These are phyloP conservation scores for Alloplasta piceator DNA, from an alignment of 2,888 invertebrate species.

Conservation along the genomic window DNA sequence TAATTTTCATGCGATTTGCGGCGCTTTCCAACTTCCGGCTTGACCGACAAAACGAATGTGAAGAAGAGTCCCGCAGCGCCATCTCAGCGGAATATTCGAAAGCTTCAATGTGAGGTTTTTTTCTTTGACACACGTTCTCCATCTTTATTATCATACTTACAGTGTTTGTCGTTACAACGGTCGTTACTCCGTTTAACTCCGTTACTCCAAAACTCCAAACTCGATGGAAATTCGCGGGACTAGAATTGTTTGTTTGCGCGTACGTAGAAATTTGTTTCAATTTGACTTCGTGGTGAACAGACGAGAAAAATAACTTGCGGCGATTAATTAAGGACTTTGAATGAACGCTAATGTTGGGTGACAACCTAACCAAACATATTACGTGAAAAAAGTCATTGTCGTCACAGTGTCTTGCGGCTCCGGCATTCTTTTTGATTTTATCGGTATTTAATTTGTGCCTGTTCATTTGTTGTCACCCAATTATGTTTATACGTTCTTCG, in stretches of 20 bases:
- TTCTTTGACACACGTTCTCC: neutral
- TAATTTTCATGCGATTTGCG: neutral
- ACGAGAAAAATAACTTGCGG: no score
- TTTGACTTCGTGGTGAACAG: no score
- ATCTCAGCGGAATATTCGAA: neutral
- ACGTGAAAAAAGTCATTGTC: neutral
- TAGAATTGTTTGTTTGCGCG: no score
- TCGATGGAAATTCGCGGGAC: no score
- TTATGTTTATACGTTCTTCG: neutral
- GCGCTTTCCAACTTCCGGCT: no score
- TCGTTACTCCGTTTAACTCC: no score
- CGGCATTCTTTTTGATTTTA: neutral
- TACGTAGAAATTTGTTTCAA: no score
- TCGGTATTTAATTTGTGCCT: neutral
- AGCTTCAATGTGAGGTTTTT: neutral
- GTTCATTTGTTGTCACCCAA: neutral
- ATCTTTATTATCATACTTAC: neutral
- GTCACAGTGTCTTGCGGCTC: neutral
- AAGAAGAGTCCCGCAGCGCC: slow-evolving; percentile 1
- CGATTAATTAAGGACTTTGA: neutral
- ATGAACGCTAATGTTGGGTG: neutral
- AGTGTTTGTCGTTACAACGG: no score
- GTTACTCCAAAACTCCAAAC: no score
- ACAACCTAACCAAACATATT: slow-evolving; percentile 10
- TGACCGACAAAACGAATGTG: neutral